Conservation (phyloP, 2,888 invertebrate genomes). For the Perdita meconis region DNA sequence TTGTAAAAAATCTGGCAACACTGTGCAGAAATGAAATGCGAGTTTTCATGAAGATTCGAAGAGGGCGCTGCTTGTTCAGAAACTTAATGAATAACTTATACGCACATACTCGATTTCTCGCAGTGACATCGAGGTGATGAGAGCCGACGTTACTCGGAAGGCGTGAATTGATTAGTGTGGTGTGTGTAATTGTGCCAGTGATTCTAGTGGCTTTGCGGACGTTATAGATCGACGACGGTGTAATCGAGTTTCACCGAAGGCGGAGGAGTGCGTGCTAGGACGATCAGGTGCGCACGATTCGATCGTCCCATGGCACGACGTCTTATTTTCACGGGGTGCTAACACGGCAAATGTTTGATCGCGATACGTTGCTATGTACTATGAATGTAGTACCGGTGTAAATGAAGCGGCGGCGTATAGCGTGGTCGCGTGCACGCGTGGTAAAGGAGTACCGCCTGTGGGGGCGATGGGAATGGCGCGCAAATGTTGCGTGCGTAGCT, state of each 20-base stretch:
- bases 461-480: constrained; percentile 86
- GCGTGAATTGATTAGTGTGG: constrained; percentile 69
- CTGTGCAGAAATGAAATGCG: not conserved
- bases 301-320: constrained; percentile 27
- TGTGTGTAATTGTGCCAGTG: constrained; percentile 56
- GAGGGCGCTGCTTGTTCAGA: constrained; percentile 18
- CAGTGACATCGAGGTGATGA: constrained; percentile 32
- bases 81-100: constrained; percentile 15
- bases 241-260: constrained; percentile 56
- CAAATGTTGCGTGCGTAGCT: constrained; percentile 88
- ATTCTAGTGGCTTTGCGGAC: constrained; percentile 60
- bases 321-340: constrained; percentile 36
- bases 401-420: constrained; percentile 76
- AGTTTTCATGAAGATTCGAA: constrained; percentile 28
- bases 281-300: constrained; percentile 23
- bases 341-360: constrained; percentile 37
- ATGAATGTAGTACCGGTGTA: constrained; percentile 74
- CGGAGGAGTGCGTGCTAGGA: constrained; percentile 46
- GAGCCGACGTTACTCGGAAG: constrained; percentile 50
- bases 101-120: constrained; percentile 39
- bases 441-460: constrained; percentile 67
- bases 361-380: constrained; percentile 72
- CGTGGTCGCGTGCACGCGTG: constrained; percentile 77
- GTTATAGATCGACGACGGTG: constrained; percentile 43
- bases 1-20: not conserved